Evolutionary conservation across 2,113 vertebrate species (phyloP), one percentile per base, ranked within the genome.

Genomic region (Chaenocephalus aceratus): DNA sequence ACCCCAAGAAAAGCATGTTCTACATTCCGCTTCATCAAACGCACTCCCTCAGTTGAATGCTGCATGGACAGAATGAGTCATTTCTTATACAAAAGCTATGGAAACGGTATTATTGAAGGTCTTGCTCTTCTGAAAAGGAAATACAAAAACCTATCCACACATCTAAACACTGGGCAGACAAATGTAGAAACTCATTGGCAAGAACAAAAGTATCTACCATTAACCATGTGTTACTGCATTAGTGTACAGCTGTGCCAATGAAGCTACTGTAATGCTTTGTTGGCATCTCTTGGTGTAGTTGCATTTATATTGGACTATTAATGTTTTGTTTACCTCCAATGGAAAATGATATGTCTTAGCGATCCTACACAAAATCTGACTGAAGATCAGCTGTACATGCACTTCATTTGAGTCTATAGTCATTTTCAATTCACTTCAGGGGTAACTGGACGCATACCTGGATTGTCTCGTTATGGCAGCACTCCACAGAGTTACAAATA

Each of bases 41-140:
- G 4, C 30, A 45, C 23, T 72, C 10, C 53, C 72, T 59, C 11
- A 74, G 26, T 21, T 52, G 23, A 69, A 10, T 63, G 54, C 66
- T 34, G 54, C 57, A 30, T 51, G 10, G 70, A 75, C 2, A 70
- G 36, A 81, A 52, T 46, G 63, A 80, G 52, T 74, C 48, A 85
- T 74, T 76, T 46, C 23, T 82, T 49, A 60, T 36, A 30, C 3
- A 4, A 23, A 26, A 13, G 56, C 26, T 21, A 4, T 58, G 6
- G 53, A 79, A 51, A 76, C 23, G 46, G 30, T 8, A 13, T 5
- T 49, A 66, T 48, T 5, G 6, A 61, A 46, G 53, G 68, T 57
- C 56, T 67, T 10, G 36, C 21, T 58, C 48, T 26, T 63, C 7
- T 66, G 5, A 53, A 8, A 30, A 59, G 49, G 2, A 36, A 59